Evolutionary conservation across 23 tunicate species (phyloP).

Genomic region (Corella eumyota): DNA sequence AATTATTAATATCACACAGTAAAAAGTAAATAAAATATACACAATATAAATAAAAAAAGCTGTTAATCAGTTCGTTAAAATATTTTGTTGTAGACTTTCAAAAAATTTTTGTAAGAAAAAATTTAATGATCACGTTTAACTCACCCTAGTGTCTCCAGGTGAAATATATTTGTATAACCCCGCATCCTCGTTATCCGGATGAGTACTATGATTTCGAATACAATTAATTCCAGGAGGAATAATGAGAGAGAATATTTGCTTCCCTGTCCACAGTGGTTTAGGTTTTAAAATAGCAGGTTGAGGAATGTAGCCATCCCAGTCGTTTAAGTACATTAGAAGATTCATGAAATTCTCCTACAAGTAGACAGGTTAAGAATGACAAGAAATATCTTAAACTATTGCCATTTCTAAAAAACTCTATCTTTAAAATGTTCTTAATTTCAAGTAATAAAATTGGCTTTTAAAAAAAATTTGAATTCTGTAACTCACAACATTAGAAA

Average conservation of each 20-base stretch:
- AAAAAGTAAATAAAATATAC: too few species aligned
- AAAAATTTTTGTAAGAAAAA: too few species aligned
- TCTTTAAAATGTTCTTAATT: too few species aligned
- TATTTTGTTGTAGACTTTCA: neutral
- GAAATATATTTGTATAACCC: constrained; percentile 95
- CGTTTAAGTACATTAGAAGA: constrained; percentile 67
- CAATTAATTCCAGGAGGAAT: constrained; percentile 98
- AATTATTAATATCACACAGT: too few species aligned
- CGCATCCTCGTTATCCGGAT: constrained; percentile 96
- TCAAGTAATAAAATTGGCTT: too few species aligned
- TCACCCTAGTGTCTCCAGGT: constrained; percentile 92
- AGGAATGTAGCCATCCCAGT: constrained; percentile 96
- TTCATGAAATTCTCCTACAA: constrained; percentile 91
- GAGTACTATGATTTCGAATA: constrained; percentile 93
- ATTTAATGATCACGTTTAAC: too few species aligned
- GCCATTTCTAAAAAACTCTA: too few species aligned
- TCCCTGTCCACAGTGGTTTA: constrained; percentile 99
- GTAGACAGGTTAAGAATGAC: too few species aligned
- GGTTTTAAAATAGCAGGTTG: constrained; percentile 98
- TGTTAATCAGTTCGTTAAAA: neutral
- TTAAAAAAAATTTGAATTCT: too few species aligned
- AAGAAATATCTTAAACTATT: too few species aligned
- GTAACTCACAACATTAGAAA: too few species aligned
- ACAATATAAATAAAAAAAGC: too few species aligned
- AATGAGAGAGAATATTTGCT: constrained; percentile 91